Evolutionary conservation across 2,113 vertebrate genomes (phyloP), one percentile per base, ranked within the genome.

Genomic region (Dasyornis broadbenti): DNA sequence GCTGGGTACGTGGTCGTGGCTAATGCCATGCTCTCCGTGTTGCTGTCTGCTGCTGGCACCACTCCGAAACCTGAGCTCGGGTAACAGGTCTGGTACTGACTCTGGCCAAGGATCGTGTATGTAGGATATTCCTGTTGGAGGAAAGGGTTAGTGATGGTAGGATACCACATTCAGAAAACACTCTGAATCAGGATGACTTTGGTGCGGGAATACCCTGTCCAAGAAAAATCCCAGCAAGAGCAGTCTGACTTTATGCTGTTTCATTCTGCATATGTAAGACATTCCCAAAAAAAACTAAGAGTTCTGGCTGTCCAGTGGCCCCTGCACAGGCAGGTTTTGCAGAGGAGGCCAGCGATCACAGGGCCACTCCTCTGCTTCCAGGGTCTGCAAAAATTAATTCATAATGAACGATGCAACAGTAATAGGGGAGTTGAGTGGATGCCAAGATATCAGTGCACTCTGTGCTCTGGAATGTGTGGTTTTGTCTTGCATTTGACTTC

Each of bases 11-110:
- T 96, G 4, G 97, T 75, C 6, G 96, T 93, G 8, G 97, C 97
- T 35, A 98, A 90, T 0, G 95, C 95, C 30, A 97, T 70, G 3
- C 86, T 95, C 30, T 98, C 98, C 1, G 98, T 78, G 97, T 49
- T 98, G 94, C 94, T 97, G 93, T 91, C 98, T 95, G 84, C 97
- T 97, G 90, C 97, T 90, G 49, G 91, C 39, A 97, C 75, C 26
- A 99, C 98, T 21, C 98, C 97, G 53, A 99, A 99, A 97, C 97
- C 98, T 92, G 98, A 98, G 87, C 98, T 98, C 0, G 98, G 94
- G 95, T 99, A 99, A 97, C 99, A 99, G 61, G 98, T 97, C 94
- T 99, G 98, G 97, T 99, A 99, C 95, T 99, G 99, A 88, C 92
- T 98, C 93, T 99, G 99, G 30, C 99, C 99, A 95, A 99, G 98